Base-by-base conservation (phyloP, 37 sponge, comb jelly and placozoan genomes). In the Spongilla lacustris region DNA sequence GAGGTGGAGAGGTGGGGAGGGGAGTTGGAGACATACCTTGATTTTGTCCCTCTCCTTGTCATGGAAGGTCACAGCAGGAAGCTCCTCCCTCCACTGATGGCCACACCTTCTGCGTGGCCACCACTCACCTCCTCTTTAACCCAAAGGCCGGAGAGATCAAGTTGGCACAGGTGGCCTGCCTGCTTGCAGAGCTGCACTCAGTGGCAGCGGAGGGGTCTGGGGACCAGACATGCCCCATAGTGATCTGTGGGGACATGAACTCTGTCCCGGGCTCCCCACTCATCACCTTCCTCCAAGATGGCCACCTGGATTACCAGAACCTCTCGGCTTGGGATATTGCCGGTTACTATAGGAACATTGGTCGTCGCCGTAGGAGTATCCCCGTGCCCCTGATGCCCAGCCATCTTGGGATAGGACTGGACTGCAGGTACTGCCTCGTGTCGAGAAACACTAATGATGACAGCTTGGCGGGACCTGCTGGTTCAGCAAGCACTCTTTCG, bases 81-180 rank as follows among this genome's bases (percentile, higher is more conserved):
- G 41, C 41, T 41, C 41, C 41, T 9, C 41, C 41, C 41, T 9
- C 6, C 41, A 41, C 6, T 41, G 41, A 41, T 9, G 6, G 41
- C 41, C 41, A 72, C 26, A 48, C 48, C 67, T 87, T 97, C 58
- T 97, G 96, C 77, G 85, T 99, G 31, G 99, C 96, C 2, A 97
- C 89, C 67, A 97, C 99, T 27, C 99, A 99, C 80, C 85, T 99
- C 13, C 90, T 99, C 46, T 99, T 83, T 90, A 99, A 97, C 75
- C 97, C 97, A 2, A 95, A 94, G 72, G 93, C 98, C 27, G 99
- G 99, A 4, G 99, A 99, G 19, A 87, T 99, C 6, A 99, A 99
- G 69, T 82, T 99, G 4, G 97, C 98, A 13, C 99, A 99, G 90
- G 11, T 98, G 50, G 68, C 79, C 67, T 83, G 81, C 77, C 78